phyloP scores from a whole-genome alignment of 2,888 invertebrate genomes.

The Orthosia cruda region DNA sequence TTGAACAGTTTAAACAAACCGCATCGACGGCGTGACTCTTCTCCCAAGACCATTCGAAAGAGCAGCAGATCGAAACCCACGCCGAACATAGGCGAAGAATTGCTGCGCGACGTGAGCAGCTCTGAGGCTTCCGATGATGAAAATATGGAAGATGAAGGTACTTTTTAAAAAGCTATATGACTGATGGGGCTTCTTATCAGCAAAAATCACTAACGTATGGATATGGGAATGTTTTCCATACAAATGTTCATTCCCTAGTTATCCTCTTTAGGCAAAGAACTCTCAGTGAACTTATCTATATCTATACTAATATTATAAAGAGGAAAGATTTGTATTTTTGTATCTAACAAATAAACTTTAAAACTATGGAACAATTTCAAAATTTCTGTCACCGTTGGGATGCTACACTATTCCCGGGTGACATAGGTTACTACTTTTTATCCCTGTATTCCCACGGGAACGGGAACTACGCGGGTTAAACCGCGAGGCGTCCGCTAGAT shows the following conservation, averaged over 20 bases:
- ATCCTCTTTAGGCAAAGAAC: neutral
- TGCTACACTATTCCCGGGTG: too few species aligned
- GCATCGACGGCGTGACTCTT: constrained; percentile 78
- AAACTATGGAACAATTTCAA: too few species aligned
- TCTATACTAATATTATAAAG: too few species aligned
- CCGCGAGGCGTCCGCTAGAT: too few species aligned
- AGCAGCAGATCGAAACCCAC: constrained; percentile 61
- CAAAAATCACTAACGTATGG: neutral
- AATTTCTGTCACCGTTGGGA: too few species aligned
- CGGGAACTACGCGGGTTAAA: too few species aligned
- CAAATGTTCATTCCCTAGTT: neutral
- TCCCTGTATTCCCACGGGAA: too few species aligned
- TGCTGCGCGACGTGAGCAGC: constrained; percentile 82
- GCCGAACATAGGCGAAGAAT: constrained; percentile 78
- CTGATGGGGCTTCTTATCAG: neutral
- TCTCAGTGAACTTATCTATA: too few species aligned
- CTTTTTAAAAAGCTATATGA: constrained; percentile 7
- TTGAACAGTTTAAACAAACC: constrained; percentile 78
- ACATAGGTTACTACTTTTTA: too few species aligned
- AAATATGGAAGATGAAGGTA: constrained; percentile 78
- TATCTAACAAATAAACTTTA: too few species aligned
- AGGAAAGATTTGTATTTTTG: too few species aligned
- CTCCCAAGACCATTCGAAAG: constrained; percentile 69
- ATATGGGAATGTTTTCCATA: neutral
- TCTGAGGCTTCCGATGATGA: constrained; percentile 81